These are phyloP conservation scores for Chrysolina americana DNA, from an alignment of 2,888 invertebrate species.

Conservation along the genomic window DNA sequence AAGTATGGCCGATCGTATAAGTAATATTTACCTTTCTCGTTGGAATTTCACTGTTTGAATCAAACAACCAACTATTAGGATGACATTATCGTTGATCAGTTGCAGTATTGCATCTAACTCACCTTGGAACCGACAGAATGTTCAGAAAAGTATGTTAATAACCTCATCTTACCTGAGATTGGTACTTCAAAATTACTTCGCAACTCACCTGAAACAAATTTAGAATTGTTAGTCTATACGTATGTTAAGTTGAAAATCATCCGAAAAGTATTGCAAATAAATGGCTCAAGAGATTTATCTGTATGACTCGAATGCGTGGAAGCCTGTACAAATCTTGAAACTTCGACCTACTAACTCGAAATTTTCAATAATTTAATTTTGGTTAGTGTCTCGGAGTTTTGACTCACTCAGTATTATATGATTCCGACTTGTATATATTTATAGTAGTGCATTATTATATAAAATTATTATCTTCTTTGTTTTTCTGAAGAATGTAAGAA, in stretches of 20 bases:
- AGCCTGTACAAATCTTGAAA: too few species aligned
- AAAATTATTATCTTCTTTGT: too few species aligned
- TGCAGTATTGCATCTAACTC: constrained; percentile 9
- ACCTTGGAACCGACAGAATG: neutral
- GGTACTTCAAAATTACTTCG: neutral
- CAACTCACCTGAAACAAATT: constrained; percentile 7
- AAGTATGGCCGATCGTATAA: neutral
- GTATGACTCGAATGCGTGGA: too few species aligned
- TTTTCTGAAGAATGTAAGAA: too few species aligned
- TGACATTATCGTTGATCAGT: neutral
- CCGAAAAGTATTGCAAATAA: neutral
- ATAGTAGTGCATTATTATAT: too few species aligned
- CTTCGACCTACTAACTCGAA: too few species aligned
- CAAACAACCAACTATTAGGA: neutral
- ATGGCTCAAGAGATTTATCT: neutral
- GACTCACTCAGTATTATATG: too few species aligned
- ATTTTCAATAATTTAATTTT: too few species aligned
- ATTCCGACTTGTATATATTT: too few species aligned
- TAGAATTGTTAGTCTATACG: neutral
- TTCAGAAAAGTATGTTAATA: constrained; percentile 3
- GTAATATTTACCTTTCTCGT: neutral
- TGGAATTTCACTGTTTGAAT: neutral
- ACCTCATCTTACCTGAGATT: constrained; percentile 7
- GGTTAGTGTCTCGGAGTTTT: too few species aligned
- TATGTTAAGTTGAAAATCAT: neutral